phyloP scores from a whole-genome alignment of 2,797 vertebrate species.

The Chaenodraco wilsoni region DNA sequence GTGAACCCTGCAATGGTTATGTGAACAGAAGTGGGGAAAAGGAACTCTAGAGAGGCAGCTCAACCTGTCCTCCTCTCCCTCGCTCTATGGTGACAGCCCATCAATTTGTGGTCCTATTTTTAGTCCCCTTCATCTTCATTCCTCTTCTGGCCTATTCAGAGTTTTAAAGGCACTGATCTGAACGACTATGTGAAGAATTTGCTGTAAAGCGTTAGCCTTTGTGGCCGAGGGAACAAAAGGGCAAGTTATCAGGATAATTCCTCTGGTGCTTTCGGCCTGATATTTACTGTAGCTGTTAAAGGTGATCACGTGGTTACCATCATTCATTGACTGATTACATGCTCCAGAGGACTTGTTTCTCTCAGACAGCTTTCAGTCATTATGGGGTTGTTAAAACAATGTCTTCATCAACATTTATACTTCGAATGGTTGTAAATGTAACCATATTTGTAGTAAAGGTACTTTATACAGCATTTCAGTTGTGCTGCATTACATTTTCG shows the following conservation, averaged over 20 bases:
- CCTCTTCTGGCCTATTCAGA: slow-evolving; percentile 8
- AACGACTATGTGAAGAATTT: slow-evolving; percentile 25
- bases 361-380: slow-evolving; percentile 11
- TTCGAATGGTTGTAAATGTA: neutral
- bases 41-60: slow-evolving; percentile 7
- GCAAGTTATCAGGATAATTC: slow-evolving; percentile 17
- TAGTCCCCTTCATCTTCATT: slow-evolving; percentile 15
- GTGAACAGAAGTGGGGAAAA: neutral
- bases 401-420: neutral
- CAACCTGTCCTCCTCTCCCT: slow-evolving; percentile 14
- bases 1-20: neutral
- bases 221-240: slow-evolving; percentile 26
- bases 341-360: slow-evolving; percentile 4
- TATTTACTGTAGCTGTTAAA: slow-evolving; percentile 31
- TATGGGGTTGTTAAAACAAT: neutral
- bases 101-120: slow-evolving; percentile 43
- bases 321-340: slow-evolving; percentile 31
- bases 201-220: neutral
- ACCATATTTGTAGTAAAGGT: neutral
- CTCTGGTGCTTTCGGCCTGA: slow-evolving; percentile 16
- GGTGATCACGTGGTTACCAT: slow-evolving; percentile 25
- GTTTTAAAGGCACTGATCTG: slow-evolving; percentile 13
- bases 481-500: neutral
- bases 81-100: slow-evolving; percentile 23
- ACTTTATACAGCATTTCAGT: no score